phyloP scores from a whole-genome alignment of 1,140 invertebrate species.

The Eubasilissa regina region DNA sequence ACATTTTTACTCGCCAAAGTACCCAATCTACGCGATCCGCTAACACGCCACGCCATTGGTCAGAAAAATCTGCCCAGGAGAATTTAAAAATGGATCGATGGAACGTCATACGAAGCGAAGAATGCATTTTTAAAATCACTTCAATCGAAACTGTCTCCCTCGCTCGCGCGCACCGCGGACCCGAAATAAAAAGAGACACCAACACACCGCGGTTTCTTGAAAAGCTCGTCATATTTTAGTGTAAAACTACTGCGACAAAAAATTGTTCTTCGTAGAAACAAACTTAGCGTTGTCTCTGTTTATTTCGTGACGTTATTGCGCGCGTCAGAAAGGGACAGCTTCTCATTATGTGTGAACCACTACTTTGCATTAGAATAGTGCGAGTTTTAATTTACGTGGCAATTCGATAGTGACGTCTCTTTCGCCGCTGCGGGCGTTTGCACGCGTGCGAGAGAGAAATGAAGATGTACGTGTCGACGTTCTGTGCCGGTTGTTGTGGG shows the following conservation, averaged over 20 bases:
- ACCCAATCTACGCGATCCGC: too few species aligned
- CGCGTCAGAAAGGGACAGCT: background rate
- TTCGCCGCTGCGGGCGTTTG: background rate
- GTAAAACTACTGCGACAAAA: background rate
- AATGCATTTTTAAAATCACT: too few species aligned
- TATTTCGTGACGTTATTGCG: background rate
- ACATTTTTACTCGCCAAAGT: too few species aligned
- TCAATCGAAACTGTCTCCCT: background rate
- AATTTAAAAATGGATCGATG: too few species aligned
- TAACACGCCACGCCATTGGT: too few species aligned
- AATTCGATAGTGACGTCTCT: background rate
- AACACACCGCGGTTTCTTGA: background rate
- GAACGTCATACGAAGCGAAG: too few species aligned
- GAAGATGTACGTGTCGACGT: background rate
- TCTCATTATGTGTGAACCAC: slow-evolving; percentile 2
- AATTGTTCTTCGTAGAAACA: background rate
- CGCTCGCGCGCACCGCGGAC: background rate
- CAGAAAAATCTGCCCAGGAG: too few species aligned
- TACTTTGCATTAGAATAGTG: background rate
- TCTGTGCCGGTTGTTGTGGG: background rate
- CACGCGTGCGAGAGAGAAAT: background rate
- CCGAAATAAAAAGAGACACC: background rate
- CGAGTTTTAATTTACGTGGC: background rate
- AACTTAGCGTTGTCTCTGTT: background rate
- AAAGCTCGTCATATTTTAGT: background rate